Evolutionary conservation across 2,797 vertebrate genomes (phyloP), one percentile per base, ranked within the genome.

Genomic region (Sebastes variabilis): DNA sequence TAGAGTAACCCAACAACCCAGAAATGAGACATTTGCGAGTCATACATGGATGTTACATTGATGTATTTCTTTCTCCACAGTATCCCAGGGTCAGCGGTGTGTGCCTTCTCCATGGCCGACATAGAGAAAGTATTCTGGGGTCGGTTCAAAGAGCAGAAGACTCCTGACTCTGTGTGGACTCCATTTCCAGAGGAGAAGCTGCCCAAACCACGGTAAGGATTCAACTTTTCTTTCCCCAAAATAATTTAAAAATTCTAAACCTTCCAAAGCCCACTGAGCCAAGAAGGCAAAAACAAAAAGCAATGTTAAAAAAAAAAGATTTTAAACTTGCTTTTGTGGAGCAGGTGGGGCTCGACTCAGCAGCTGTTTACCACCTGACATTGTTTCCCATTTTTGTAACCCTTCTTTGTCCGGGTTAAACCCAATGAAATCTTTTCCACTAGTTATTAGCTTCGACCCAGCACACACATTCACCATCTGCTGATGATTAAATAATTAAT

Each of bases 81-180:
- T 89, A 99, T 99, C 87, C 99, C 98, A 5, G 99, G 98, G 8
- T 99, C 99, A n/a, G 98, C 98, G 0, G 98, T 99, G 66, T 99
- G 98, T 86, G 98, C 98, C 30, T 99, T 99, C 90, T 97, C 98
- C 87, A 99, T 99, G 98, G 96, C 96, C 8, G 98, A 99, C 93
- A 98, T 99, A 30, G 98, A 99, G 92, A 98, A 97, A 78, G 97
- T 96, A 20, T 99, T 99, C 95, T 95, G 89, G 91, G 98, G 97
- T 25, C 96, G 98, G n/a, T 99, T 99, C 93, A 99, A 99, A 93
- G 99, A 99, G 91, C 99, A 99, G 93, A 99, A 99, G 94, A 98
- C 97, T 13, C 94, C 98, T 0, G 99, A 99, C 88, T 99, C 99
- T 2, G 98, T 99, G 84, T 99, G 99, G 99, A 99, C 98, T 52